Evolutionary conservation across 2,797 vertebrate species (phyloP).

Genomic region (Crossoptilon crossoptilon): DNA sequence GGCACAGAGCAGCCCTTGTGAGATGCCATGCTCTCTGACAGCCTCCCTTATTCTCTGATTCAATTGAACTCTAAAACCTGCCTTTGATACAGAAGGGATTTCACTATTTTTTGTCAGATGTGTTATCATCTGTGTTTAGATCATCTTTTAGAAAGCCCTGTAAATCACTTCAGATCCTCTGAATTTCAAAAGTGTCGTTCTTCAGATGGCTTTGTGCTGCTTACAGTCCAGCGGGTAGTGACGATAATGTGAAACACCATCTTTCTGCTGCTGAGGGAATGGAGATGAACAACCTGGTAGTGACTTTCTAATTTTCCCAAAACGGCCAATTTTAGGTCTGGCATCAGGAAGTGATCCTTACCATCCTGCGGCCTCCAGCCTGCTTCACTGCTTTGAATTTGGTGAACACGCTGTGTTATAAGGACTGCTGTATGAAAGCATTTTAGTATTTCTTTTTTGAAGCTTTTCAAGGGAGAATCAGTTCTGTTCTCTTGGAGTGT

Average conservation of each 20-base stretch:
- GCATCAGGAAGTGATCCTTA: neutral
- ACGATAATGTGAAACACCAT: neutral
- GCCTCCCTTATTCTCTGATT: neutral
- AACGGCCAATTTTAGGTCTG: neutral
- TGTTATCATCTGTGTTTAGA: neutral
- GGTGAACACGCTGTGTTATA: neutral
- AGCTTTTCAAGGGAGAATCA: neutral
- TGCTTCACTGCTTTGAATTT: neutral
- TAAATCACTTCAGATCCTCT: neutral
- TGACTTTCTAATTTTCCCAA: neutral
- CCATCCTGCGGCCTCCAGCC: neutral
- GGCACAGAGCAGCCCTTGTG: neutral
- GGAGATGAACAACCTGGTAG: neutral
- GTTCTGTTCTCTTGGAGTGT: neutral
- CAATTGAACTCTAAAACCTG: neutral
- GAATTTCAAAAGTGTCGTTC: neutral
- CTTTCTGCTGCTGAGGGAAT: neutral
- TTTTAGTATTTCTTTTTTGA: neutral
- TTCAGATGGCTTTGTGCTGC: neutral
- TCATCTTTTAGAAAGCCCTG: neutral
- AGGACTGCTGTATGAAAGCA: neutral
- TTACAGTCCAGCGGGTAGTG: neutral
- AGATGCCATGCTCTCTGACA: neutral
- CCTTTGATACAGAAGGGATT: neutral
- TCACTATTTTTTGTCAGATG: neutral